These are phyloP conservation scores for Thunnus albacares DNA, from an alignment of 2,797 vertebrate species.

Conservation along the genomic window DNA sequence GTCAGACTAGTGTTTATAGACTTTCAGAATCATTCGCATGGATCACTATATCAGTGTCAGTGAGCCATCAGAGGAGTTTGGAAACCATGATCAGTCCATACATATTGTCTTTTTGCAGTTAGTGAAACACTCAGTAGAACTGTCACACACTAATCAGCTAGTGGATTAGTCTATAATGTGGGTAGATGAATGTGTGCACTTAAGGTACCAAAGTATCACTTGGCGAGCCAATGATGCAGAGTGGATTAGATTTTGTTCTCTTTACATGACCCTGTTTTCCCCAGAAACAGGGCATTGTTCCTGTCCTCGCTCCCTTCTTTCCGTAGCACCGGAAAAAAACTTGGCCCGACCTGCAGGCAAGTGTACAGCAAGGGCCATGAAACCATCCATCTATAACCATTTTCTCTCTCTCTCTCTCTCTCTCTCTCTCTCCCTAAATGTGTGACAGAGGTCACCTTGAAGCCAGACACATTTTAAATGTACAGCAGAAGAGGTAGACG, in stretches of 20 bases:
- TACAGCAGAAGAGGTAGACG: conserved; percentile 37
- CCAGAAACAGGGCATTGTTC: conserved; percentile 28
- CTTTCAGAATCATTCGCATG: neutral
- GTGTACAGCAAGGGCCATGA: conserved; percentile 58
- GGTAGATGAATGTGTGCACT: conserved; percentile 27
- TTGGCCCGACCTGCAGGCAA: conserved; percentile 52
- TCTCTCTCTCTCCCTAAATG: conserved; percentile 37
- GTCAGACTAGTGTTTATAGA: no score
- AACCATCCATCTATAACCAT: conserved; percentile 71
- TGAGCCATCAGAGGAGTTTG: neutral
- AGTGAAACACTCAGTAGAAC: neutral
- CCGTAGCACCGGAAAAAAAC: conserved; percentile 22
- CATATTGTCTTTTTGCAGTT: neutral
- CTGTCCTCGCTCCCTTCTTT: conserved; percentile 30
- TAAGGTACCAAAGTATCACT: conserved; percentile 18
- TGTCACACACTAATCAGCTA: conserved; percentile 4
- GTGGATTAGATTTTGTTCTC: conserved; percentile 32
- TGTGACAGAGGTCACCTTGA: conserved; percentile 75
- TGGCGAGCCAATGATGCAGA: conserved; percentile 9
- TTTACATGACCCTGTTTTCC: conserved; percentile 33
- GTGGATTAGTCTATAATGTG: conserved; percentile 10
- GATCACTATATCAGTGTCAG: neutral
- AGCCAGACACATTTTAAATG: conserved; percentile 63
- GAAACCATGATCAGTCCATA: neutral
- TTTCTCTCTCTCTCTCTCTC: conserved; percentile 27